Percentiles rank a stretch among this genome's conserved stretches.
These are phyloP conservation scores for Bilobella aurantiaca DNA, from an alignment of 1,140 invertebrate genomes.

Conservation along the genomic window DNA sequence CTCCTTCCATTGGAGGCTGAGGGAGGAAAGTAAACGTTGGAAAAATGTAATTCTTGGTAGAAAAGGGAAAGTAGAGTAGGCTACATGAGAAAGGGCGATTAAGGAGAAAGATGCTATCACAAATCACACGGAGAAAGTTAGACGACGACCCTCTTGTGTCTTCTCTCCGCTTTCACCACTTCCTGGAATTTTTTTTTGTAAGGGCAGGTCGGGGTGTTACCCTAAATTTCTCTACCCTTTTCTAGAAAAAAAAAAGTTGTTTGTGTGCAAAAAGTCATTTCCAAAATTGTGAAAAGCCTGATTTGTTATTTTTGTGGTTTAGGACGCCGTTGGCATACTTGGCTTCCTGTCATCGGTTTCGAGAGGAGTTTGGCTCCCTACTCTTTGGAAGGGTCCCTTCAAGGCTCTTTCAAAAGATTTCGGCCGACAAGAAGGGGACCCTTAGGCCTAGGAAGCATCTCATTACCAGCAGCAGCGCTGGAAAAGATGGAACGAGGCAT, in stretches of 20 bases:
- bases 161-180: background rate
- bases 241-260: too few species aligned
- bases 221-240: too few species aligned
- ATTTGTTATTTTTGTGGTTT: background rate
- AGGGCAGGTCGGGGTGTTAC: too few species aligned
- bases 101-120: background rate
- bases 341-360: slow-evolving; percentile 31
- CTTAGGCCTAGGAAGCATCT: background rate
- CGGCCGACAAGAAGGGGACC: background rate
- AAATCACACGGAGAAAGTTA: background rate
- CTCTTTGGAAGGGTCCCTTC: background rate
- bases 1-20: too few species aligned
- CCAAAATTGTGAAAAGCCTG: too few species aligned
- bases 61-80: too few species aligned
- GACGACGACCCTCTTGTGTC: background rate
- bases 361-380: slow-evolving; percentile 22
- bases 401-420: background rate
- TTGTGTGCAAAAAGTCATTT: too few species aligned
- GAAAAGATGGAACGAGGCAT: background rate
- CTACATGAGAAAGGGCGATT: background rate
- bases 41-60: too few species aligned
- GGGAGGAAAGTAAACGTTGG: too few species aligned
- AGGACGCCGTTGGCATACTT: slow-evolving; percentile 31
- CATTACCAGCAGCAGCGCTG: background rate
- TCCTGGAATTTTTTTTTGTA: too few species aligned